Evolutionary conservation across 2,797 vertebrate species (phyloP).

Genomic region (Hippoglossus hippoglossus): DNA sequence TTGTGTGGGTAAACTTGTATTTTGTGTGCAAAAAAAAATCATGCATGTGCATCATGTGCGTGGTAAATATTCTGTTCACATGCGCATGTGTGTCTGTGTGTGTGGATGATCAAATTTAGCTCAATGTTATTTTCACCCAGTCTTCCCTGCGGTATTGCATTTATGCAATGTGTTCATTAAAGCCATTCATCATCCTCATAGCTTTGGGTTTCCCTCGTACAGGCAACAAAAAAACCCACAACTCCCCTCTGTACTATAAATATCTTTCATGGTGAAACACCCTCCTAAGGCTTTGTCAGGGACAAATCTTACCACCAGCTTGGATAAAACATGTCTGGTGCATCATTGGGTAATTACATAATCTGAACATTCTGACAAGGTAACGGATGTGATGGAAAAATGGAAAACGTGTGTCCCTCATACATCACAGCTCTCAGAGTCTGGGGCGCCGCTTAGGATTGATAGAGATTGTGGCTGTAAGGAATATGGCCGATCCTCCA

Average conservation of each 20-base stretch:
- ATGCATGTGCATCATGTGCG: conserved; percentile 2
- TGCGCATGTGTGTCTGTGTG: neutral
- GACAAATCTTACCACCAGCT: conserved; percentile 51
- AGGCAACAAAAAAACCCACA: conserved; percentile 15
- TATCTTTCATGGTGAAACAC: conserved; percentile 65
- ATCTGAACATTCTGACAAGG: conserved; percentile 49
- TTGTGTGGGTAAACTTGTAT: conserved; percentile 23
- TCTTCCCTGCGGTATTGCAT: conserved; percentile 60
- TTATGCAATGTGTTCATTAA: conserved; percentile 73
- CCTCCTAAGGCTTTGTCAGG: conserved; percentile 53
- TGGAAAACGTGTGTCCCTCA: conserved; percentile 33
- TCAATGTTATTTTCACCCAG: conserved; percentile 52
- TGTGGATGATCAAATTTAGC: conserved; percentile 42
- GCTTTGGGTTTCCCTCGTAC: conserved; percentile 67
- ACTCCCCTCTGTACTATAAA: conserved; percentile 62
- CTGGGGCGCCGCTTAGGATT: conserved; percentile 16
- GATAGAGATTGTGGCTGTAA: conserved; percentile 41
- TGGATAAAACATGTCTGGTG: conserved; percentile 50
- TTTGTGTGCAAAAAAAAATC: conserved; percentile 15
- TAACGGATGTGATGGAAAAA: conserved; percentile 49
- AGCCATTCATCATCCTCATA: conserved; percentile 70
- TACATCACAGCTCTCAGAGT: conserved; percentile 36
- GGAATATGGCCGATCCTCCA: conserved; percentile 44
- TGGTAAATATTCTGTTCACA: conserved; percentile 13
- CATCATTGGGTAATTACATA: conserved; percentile 61